Percentiles rank a stretch among this genome's conserved stretches.
phyloP scores from a whole-genome alignment of 2,113 vertebrate species.

The Apteryx mantelli region DNA sequence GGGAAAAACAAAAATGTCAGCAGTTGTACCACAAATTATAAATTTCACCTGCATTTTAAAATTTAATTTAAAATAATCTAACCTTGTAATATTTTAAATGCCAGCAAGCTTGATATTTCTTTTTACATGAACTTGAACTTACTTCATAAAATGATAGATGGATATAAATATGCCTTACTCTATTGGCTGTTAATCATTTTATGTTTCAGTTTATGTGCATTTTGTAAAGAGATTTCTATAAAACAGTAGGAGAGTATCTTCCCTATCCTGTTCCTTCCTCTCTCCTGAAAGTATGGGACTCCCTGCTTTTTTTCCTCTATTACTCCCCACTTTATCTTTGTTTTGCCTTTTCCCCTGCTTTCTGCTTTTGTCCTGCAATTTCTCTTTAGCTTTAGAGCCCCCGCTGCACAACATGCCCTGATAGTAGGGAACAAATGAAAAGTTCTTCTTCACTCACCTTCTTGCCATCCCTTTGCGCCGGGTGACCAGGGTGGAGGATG shows the following conservation, averaged over 20 bases:
- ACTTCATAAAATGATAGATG: neutral
- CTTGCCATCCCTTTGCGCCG: neutral
- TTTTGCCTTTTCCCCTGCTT: neutral
- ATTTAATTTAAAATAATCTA: slow-evolving; percentile 59
- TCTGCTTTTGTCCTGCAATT: neutral
- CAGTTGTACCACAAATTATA: slow-evolving; percentile 38
- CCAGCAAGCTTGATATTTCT: slow-evolving; percentile 26
- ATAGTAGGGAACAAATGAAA: neutral
- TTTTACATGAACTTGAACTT: slow-evolving; percentile 15
- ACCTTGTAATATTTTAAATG: slow-evolving; percentile 44
- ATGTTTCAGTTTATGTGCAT: neutral
- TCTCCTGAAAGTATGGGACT: neutral
- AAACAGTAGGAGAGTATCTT: neutral
- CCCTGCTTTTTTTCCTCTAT: neutral
- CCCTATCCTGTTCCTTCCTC: neutral
- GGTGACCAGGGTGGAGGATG: neutral
- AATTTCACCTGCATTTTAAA: slow-evolving; percentile 42
- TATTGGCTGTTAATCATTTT: neutral
- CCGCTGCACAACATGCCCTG: neutral
- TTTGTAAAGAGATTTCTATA: neutral
- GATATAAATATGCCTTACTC: neutral
- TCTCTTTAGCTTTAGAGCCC: neutral
- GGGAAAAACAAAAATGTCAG: slow-evolving; percentile 44
- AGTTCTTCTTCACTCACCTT: too few species aligned
- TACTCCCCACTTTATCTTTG: neutral